Evolutionary conservation across 2,113 vertebrate species (phyloP).

Genomic region (Pseudopodoces humilis): DNA sequence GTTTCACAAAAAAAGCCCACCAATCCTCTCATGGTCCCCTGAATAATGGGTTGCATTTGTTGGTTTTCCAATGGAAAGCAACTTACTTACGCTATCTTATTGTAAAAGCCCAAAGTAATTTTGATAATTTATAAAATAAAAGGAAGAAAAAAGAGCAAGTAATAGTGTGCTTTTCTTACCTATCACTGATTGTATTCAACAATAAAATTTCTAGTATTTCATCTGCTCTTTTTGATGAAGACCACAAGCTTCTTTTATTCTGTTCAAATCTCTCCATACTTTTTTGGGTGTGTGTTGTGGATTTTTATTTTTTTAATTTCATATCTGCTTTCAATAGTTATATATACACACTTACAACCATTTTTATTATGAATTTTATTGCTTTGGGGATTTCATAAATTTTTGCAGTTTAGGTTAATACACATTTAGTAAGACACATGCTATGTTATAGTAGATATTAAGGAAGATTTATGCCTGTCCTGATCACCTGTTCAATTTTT

Average conservation of each 20-base stretch:
- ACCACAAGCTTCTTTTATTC: background rate
- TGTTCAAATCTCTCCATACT: background rate
- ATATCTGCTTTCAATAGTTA: background rate
- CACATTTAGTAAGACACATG: background rate
- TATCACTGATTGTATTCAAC: background rate
- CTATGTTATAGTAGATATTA: background rate
- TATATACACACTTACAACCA: background rate
- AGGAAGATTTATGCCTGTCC: background rate
- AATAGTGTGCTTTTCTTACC: rapidly evolving
- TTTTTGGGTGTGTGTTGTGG: rapidly evolving
- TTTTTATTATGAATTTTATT: background rate
- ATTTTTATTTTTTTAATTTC: background rate
- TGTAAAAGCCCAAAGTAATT: background rate
- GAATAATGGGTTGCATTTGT: background rate
- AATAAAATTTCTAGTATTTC: background rate
- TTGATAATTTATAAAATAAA: background rate
- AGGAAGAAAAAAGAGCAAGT: background rate
- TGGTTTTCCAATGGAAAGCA: background rate
- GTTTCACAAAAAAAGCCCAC: rapidly evolving
- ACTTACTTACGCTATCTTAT: background rate
- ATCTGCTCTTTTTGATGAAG: background rate
- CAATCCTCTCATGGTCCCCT: background rate
- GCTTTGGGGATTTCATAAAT: background rate
- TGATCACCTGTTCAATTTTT: background rate
- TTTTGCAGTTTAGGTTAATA: background rate